Evolutionary conservation across 2,888 invertebrate species (phyloP), one percentile per base, ranked within the genome.

Genomic region (Microdon myrmicae): DNA sequence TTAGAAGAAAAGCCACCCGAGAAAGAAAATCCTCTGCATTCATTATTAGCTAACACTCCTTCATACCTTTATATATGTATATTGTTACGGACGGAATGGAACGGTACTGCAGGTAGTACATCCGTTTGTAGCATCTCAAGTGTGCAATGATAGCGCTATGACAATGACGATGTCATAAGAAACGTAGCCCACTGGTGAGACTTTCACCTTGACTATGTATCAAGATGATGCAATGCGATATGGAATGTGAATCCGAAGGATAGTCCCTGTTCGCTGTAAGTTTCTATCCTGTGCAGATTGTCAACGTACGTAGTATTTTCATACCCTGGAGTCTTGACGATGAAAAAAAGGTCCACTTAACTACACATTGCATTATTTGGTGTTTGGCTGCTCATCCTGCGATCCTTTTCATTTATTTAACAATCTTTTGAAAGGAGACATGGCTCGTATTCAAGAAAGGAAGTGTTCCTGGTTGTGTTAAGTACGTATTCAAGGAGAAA

Each of bases 161-260:
- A 64, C 64, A 64, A 56, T 56, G 58, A 47, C 41, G 37, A 41
- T 53, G 41, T 47, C 58, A 43, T 47, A 47, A 29, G 37, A 44
- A 22, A 25, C 10, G 28, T 28, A 19, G 17, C 4, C 16, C 8
- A 17, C n/a, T 3, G 25, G n/a, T 4, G 23, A 20, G 23, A 35
- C 19, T 25, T 12, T 20, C 16, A 23, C 19, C 38, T 23, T 29
- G 43, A 49, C 56, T 43, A 53, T 58, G 64, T 58, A 58, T 58
- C 58, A 64, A 28, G 58, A 64, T 64, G 64, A 64, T 64, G 64
- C 64, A 64, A 64, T 64, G 58, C 64, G 64, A 64, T 64, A 58
- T 41, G 28, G 34, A 47, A 45, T 31, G 43, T 5, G 51, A 45
- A 51, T 56, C 43, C 64, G 41, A 45, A 8, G 7, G 45, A 34